Evolutionary conservation across 2,888 invertebrate genomes (phyloP).

Genomic region (Ophion obscuratus): DNA sequence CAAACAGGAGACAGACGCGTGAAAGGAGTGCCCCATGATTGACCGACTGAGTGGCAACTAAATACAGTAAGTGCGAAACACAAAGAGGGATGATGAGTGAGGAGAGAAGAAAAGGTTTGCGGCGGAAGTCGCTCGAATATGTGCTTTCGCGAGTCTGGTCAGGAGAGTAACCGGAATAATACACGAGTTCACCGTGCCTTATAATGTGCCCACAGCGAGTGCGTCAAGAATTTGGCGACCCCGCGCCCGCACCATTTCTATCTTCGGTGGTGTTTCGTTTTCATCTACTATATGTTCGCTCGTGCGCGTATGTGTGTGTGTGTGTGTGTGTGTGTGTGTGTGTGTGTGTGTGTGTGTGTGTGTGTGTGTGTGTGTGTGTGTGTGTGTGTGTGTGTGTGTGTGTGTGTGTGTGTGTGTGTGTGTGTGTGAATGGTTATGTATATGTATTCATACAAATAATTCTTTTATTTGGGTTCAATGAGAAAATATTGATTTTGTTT

Average conservation of each 20-base stretch:
- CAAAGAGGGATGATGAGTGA: conserved; percentile 40
- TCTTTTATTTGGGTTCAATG: no score
- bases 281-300: not conserved
- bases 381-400: not conserved
- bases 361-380: not conserved
- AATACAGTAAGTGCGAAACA: conserved; percentile 33
- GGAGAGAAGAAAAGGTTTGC: conserved; percentile 46
- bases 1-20: conserved; percentile 17
- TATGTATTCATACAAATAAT: no score
- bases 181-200: conserved; percentile 70
- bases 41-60: not conserved
- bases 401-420: not conserved
- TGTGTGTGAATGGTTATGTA: not conserved
- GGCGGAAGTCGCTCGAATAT: conserved; percentile 66
- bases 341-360: conserved; percentile 13
- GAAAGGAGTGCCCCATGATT: not conserved
- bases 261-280: conserved; percentile 44
- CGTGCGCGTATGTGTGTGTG: not conserved
- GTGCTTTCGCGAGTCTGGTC: conserved; percentile 67
- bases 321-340: conserved; percentile 6
- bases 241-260: conserved; percentile 67
- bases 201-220: conserved; percentile 80
- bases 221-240: conserved; percentile 71
- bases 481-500: no score
- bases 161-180: conserved; percentile 65